A percentile compares a stretch with the other conserved stretches of the same genome.
These are phyloP conservation scores for Mastacembelus armatus DNA, from an alignment of 2,797 vertebrate genomes.

Conservation along the genomic window DNA sequence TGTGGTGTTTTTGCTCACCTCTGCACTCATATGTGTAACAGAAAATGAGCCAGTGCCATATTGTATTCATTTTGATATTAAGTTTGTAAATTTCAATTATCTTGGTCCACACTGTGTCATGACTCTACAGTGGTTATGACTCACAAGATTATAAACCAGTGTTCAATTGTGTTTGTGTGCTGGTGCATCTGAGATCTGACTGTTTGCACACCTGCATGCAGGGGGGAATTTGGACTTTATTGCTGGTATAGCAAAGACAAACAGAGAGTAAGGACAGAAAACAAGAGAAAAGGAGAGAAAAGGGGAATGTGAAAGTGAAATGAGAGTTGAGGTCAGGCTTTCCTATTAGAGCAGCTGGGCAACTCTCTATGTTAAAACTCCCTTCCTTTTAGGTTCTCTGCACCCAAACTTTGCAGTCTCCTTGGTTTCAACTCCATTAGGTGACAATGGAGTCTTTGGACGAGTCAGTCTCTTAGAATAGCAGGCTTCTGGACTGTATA, in stretches of 20 bases:
- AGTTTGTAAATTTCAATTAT: not conserved
- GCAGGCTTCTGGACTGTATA: conserved; percentile 66
- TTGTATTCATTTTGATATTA: conserved; percentile 9
- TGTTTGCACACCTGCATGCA: conserved; percentile 31
- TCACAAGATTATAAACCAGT: conserved; percentile 4
- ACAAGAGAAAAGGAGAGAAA: conserved; percentile 29
- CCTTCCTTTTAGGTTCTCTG: conserved; percentile 52
- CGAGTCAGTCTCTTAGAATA: conserved; percentile 69
- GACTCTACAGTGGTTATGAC: not conserved
- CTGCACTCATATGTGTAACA: no score
- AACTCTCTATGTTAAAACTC: conserved; percentile 47
- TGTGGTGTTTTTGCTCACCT: conserved; percentile 4
- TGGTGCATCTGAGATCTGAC: conserved; percentile 4
- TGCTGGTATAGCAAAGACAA: conserved; percentile 53
- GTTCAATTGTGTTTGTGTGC: conserved; percentile 6
- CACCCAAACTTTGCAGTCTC: conserved; percentile 66
- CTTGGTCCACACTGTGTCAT: not conserved
- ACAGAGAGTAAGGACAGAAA: conserved; percentile 57
- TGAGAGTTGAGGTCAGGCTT: conserved; percentile 33
- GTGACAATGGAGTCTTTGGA: conserved; percentile 77
- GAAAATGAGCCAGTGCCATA: not conserved
- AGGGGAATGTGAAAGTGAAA: conserved; percentile 9
- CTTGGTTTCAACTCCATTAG: conserved; percentile 80
- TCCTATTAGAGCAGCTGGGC: conserved; percentile 72
- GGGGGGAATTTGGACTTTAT: conserved; percentile 59